Base-by-base conservation (phyloP, 2,888 invertebrate species). In the Drosophila antonietae region DNA sequence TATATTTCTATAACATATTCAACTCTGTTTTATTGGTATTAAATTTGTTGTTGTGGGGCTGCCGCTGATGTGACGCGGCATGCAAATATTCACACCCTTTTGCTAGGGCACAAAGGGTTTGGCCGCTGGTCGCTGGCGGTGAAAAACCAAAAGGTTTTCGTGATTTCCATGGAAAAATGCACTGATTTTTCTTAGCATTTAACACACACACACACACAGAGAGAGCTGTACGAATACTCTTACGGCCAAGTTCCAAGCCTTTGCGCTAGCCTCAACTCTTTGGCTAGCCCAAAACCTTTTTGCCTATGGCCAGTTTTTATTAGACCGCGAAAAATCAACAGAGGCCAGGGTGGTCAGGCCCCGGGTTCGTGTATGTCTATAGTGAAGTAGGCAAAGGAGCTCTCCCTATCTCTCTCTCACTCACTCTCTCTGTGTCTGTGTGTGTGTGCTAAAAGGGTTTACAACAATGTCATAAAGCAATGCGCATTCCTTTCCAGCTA, bases 281-380 rank as follows among this genome's bases (percentile, higher is more conserved):
- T 85, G 79, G 79, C 73, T 64, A 61, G 18, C 60, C 47, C 33
- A 35, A 70, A 73, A 71, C 71, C 52, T 60, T 73, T 68, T 53
- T 62, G 23, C 39, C 44, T 65, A 68, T 72, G 66, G 69, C 43
- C 78, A 74, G 75, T 84, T 84, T 84, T 84, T 84, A 84, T 84
- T 84, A 87, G 84, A 84, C 84, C 84, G 87, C 84, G 84, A 84
- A 84, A 87, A 84, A 84, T 84, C 84, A 84, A 84, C 84, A 84
- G 86, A 86, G 83, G 86, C 86, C 73, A 77, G 86, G 83, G 83
- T 82, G 82, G 82, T 82, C 82, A 73, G 46, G 3, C 43, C 3
- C 44, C 14, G 44, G 5, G 18, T 12, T 18, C 43, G 20, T 43
- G 4, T 43, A 18, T 57, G 23, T 23, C 23, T 23, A 2, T 23